Conservation (phyloP, 2,888 invertebrate genomes). For the Tryphoninae sp. region DNA sequence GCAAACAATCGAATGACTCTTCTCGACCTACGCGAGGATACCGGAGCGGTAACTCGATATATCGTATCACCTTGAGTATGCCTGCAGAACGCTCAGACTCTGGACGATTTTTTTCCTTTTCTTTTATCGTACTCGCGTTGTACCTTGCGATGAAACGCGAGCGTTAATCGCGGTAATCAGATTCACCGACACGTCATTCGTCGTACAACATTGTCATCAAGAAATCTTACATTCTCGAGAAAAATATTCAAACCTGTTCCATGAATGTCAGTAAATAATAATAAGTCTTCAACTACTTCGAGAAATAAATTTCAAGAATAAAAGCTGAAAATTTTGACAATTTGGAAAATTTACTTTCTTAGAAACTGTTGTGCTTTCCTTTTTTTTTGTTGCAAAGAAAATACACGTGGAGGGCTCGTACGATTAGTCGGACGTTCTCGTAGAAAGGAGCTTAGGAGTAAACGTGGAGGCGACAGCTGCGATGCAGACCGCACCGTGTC, state of each 20-base stretch:
- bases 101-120: neutral
- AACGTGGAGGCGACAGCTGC: constrained; percentile 76
- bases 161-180: constrained; percentile 51
- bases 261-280: neutral
- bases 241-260: constrained; percentile 16
- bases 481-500: constrained; percentile 68
- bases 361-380: neutral
- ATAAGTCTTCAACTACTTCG: too few species aligned
- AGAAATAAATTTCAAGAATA: too few species aligned
- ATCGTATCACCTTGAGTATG: constrained; percentile 14
- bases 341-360: too few species aligned
- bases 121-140: constrained; percentile 29
- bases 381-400: constrained; percentile 29
- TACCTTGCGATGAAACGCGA: constrained; percentile 39
- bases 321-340: too few species aligned
- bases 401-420: constrained; percentile 20
- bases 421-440: constrained; percentile 29
- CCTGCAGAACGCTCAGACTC: constrained; percentile 2
- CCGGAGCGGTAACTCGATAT: constrained; percentile 49
- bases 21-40: constrained; percentile 23
- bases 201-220: neutral
- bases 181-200: constrained; percentile 6
- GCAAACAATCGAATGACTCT: constrained; percentile 4
- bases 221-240: neutral
- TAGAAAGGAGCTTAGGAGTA: constrained; percentile 41